phyloP scores from a whole-genome alignment of 92 coral and sea anemone genomes.

The Ricordea florida region DNA sequence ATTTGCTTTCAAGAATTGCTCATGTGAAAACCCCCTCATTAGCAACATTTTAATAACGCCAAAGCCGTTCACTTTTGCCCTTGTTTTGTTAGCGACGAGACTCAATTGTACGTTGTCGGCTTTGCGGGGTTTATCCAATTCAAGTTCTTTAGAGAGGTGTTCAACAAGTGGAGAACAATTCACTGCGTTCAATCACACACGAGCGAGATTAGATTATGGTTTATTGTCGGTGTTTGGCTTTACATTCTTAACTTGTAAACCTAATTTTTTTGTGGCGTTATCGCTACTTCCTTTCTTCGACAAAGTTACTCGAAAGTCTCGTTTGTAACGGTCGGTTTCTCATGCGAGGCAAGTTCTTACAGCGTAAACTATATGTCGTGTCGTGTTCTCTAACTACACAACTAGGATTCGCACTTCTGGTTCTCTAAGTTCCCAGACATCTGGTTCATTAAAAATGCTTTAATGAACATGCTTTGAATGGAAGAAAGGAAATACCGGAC shows the following conservation, averaged over 20 bases:
- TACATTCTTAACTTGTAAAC: slow-evolving; percentile 15
- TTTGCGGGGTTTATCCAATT: not conserved
- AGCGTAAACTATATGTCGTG: not conserved
- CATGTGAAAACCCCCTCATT: slow-evolving; percentile 6
- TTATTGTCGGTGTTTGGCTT: slow-evolving; percentile 9
- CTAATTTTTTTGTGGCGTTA: slow-evolving; percentile 11
- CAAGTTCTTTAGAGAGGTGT: not conserved
- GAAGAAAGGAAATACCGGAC: slow-evolving; percentile 3
- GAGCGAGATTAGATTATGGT: not conserved
- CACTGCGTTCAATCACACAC: not conserved
- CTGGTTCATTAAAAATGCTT: not conserved
- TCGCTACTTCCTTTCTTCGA: slow-evolving; percentile 5
- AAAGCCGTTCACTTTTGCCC: not conserved
- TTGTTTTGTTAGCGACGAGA: not conserved
- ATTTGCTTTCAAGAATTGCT: slow-evolving; percentile 20
- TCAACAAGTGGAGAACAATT: not conserved
- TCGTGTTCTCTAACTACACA: not conserved
- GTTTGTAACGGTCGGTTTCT: no score
- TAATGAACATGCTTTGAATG: slow-evolving; percentile 6
- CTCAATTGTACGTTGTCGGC: not conserved
- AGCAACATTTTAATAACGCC: not conserved
- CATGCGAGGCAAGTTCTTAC: not conserved
- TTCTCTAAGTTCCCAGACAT: not conserved
- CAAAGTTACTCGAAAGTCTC: slow-evolving; percentile 33
- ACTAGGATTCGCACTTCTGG: not conserved